Conservation (phyloP, 2,888 invertebrate species). For the Eumerus sabulonum region DNA sequence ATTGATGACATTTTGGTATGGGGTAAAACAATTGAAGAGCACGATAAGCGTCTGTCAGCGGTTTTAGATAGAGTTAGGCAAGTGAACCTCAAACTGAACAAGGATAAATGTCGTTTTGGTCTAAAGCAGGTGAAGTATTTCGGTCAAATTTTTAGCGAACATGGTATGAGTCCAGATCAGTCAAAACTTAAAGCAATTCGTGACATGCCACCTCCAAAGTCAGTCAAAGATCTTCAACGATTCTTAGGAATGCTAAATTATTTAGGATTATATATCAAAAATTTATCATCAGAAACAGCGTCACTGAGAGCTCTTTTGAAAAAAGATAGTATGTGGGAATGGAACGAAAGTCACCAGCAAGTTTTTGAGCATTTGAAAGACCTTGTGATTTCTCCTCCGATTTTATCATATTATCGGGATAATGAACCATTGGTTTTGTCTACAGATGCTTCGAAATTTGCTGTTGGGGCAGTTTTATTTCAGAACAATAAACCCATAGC, state of each 20-base stretch:
- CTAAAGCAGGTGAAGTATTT: slow-evolving; percentile 30
- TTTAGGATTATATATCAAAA: slow-evolving; percentile 8
- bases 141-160: slow-evolving; percentile 38
- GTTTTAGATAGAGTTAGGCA: slow-evolving; percentile 31
- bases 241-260: slow-evolving; percentile 6
- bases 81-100: slow-evolving; percentile 42
- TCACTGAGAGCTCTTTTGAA: slow-evolving; percentile 26
- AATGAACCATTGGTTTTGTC: slow-evolving; percentile 58
- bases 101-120: slow-evolving; percentile 33
- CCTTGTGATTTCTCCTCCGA: slow-evolving; percentile 19
- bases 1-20: slow-evolving; percentile 44
- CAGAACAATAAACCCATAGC: slow-evolving; percentile 30
- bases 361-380: slow-evolving; percentile 48
- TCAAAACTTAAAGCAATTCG: slow-evolving; percentile 6
- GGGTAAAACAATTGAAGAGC: slow-evolving; percentile 32
- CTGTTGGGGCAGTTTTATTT: slow-evolving; percentile 38
- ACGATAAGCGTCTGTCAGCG: slow-evolving; percentile 21
- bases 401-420: slow-evolving; percentile 54
- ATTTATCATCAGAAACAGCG: slow-evolving; percentile 18
- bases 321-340: slow-evolving; percentile 54
- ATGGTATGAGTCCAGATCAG: slow-evolving; percentile 8
- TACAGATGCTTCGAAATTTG: slow-evolving; percentile 47
- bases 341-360: slow-evolving; percentile 40
- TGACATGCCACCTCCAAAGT: slow-evolving; percentile 2
- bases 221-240: neutral